Evolutionary conservation across 2,888 invertebrate genomes (phyloP), one percentile per base, ranked within the genome.

Genomic region (Oxytorus armatus): DNA sequence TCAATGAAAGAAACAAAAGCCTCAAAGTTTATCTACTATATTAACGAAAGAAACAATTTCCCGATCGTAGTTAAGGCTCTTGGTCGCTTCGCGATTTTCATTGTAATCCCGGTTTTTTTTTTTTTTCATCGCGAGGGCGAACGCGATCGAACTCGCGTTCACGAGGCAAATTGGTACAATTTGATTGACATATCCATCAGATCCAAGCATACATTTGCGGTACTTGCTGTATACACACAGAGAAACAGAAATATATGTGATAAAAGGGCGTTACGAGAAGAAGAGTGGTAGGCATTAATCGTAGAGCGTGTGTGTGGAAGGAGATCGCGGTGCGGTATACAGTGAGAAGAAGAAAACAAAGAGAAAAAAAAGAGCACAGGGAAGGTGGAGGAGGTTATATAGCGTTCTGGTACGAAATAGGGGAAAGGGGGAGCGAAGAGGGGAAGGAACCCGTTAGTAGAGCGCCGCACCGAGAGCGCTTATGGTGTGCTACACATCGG

Each of bases 371-470:
- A 2, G 16, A 0, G 14, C 16, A 8, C 47, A 21, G 49, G 49
- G 49, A 80, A 77, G 77, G 77, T 77, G 73, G 59, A 73, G 72
- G 29, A 61, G 76, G 59, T 39, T n/a, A 44, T 70, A 42, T 66
- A 74, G 70, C 76, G 79, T 78, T 63, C 73, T 63, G 42, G 73
- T 77, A 72, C 72, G 77, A 49, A 55, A 14, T 39, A 29, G 36
- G 47, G 44, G 44, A 59, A 33, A 59, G 29, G n/a, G 51, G 53
- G 18, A 29, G 36, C 16, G 25, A 33, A 36, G 93, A 92, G 83
- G 87, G 87, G 86, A 84, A 88, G 86, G 88, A 89, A 90, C 88
- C 90, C 90, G 90, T 90, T 90, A 90, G 89, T 83, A 82, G 84
- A 84, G 84, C 84, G 84, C 77, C 78, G 92, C 91, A 90, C 72